Conservation (phyloP, 2,888 invertebrate genomes). For the Drosophila mimetica region DNA sequence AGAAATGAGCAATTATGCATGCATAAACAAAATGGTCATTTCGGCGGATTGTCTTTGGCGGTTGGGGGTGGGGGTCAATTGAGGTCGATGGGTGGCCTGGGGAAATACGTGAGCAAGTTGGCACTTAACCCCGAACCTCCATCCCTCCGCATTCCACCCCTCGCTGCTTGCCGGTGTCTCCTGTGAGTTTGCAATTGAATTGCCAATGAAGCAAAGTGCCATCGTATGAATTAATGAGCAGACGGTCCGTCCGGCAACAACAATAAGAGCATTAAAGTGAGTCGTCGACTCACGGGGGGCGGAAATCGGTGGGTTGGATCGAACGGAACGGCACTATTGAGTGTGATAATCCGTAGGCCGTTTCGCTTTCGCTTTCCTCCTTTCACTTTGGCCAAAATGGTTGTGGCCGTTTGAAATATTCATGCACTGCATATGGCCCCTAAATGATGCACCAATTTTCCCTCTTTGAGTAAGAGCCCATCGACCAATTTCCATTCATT, state of each 20-base stretch:
- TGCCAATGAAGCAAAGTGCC: constrained; percentile 68
- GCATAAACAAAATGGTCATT: constrained; percentile 55
- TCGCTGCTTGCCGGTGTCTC: constrained; percentile 22
- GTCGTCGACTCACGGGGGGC: background rate
- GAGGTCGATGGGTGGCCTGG: constrained; percentile 27
- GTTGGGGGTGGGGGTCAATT: constrained; percentile 10
- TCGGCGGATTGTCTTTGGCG: constrained; percentile 27
- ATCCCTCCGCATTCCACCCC: background rate
- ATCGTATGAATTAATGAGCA: constrained; percentile 75
- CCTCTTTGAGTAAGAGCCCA: background rate
- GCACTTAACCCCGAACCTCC: constrained; percentile 61
- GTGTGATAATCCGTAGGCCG: constrained; percentile 71
- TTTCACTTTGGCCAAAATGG: constrained; percentile 55
- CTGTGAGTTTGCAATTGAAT: constrained; percentile 55
- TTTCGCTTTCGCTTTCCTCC: constrained; percentile 60
- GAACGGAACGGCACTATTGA: constrained; percentile 61
- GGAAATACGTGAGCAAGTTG: constrained; percentile 59
- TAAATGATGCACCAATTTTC: constrained; percentile 31
- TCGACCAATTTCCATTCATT: constrained; percentile 2
- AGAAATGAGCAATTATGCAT: constrained; percentile 68
- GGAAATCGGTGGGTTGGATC: background rate
- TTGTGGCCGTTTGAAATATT: constrained; percentile 65
- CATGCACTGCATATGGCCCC: constrained; percentile 45
- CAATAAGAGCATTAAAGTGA: constrained; percentile 33
- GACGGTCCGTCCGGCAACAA: constrained; percentile 36